Evolutionary conservation across 2,113 vertebrate species (phyloP).

Genomic region (Pseudopipra pipra): DNA sequence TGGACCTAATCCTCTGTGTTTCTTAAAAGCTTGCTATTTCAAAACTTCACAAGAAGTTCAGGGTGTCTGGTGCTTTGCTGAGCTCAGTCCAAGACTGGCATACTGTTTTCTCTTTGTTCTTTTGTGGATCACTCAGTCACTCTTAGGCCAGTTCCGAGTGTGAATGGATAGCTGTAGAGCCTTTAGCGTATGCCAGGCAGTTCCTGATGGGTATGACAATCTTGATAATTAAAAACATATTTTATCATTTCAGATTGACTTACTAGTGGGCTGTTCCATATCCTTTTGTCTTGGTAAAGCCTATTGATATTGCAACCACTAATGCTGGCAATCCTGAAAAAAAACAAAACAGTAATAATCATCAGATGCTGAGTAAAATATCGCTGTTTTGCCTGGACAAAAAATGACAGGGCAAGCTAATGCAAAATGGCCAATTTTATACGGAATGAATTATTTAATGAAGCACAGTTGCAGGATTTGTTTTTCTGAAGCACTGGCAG

Average conservation of each 20-base stretch:
- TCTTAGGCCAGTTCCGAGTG: neutral
- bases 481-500: neutral
- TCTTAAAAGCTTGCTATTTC: neutral
- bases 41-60: neutral
- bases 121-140: neutral
- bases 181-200: neutral
- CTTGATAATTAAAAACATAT: neutral
- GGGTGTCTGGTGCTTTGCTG: neutral
- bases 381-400: neutral
- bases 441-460: slow-evolving; percentile 14
- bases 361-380: neutral
- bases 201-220: neutral
- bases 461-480: neutral
- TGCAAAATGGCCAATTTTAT: neutral
- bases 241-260: slow-evolving; percentile 74
- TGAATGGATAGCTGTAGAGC: neutral
- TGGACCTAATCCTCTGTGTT: neutral
- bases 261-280: slow-evolving; percentile 98
- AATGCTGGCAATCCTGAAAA: slow-evolving; percentile 92
- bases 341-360: slow-evolving; percentile 37
- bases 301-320: slow-evolving; percentile 98
- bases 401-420: neutral
- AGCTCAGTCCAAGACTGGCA: neutral
- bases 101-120: neutral
- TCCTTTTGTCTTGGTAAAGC: slow-evolving; percentile 99